Evolutionary conservation across 2,113 vertebrate genomes (phyloP), one percentile per base, ranked within the genome.

Genomic region (Hemiprocne comata): DNA sequence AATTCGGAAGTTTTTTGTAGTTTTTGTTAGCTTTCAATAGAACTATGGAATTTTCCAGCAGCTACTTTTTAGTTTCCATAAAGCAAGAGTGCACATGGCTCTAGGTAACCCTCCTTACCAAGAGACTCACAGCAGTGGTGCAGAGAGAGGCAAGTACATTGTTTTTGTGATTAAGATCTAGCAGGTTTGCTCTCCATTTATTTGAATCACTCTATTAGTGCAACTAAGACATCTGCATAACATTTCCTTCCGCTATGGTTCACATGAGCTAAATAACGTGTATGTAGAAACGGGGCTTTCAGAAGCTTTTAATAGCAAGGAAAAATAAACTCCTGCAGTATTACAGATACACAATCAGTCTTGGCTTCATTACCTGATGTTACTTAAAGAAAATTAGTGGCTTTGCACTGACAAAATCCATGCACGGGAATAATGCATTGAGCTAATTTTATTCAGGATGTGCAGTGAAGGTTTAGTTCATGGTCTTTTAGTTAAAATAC

Each of bases 111-210:
- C 25, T 67, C 19, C 72, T 66, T 33, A 70, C 21, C 72, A 73
- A 57, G 54, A 87, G 54, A 85, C n/a, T 36, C 5, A 2, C 16
- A 31, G 48, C 0, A 2, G 48, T 34, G 42, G 53, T 34, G 42
- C 20, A 65, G n/a, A 20, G 28, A 83, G 60, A 90, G 16, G 83
- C 75, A 94, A 64, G 64, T 70, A 92, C 58, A 73, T 85, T 76
- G 71, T 50, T 91, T 72, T 70, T 80, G 42, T 94, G 92, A 93
- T 90, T 86, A 92, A 93, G 46, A 92, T 73, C 75, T 58, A 83
- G n/a, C 36, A 90, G 40, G 58, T 80, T 92, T 86, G 36, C 19
- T 81, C 33, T 42, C 31, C 64, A 74, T 90, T 92, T 84, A 67
- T 89, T 92, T 90, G 13, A 7, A 84, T 40, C 53, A 65, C 73